Conservation (phyloP, 1,140 invertebrate genomes). For the Argopecten irradians region DNA sequence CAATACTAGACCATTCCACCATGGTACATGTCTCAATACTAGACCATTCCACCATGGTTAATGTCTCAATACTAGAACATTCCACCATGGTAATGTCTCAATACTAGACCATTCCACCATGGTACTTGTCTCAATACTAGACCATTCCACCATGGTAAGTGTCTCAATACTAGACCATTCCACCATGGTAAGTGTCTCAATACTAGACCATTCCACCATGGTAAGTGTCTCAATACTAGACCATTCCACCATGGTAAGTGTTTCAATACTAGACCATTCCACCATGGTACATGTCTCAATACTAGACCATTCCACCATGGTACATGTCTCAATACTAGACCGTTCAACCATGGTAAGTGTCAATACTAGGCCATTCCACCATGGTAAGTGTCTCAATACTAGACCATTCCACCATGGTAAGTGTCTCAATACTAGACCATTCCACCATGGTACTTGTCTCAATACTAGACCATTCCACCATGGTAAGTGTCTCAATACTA, state of each 20-base stretch:
- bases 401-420: too few relatives aligned
- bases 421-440: slow-evolving; percentile 91
- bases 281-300: slow-evolving; percentile 90
- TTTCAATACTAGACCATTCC: slow-evolving; percentile 90
- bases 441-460: slow-evolving; percentile 86
- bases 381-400: slow-evolving; percentile 85
- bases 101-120: slow-evolving; percentile 92
- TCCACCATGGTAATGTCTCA: slow-evolving; percentile 88
- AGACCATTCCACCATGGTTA: slow-evolving; percentile 89
- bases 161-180: too few relatives aligned
- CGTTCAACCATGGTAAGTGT: slow-evolving; percentile 87
- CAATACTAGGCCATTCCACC: slow-evolving; percentile 89
- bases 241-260: too few relatives aligned
- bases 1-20: slow-evolving; percentile 89
- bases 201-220: slow-evolving; percentile 92
- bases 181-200: slow-evolving; percentile 91
- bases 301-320: slow-evolving; percentile 91
- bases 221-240: too few relatives aligned
- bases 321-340: slow-evolving; percentile 88
- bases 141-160: slow-evolving; percentile 87
- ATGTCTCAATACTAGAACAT: slow-evolving; percentile 89
- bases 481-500: slow-evolving; percentile 91
- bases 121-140: slow-evolving; percentile 87
- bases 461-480: too few relatives aligned
- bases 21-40: slow-evolving; percentile 89